Conservation (phyloP, 2,888 invertebrate genomes). For the Poecilus cupreus region DNA sequence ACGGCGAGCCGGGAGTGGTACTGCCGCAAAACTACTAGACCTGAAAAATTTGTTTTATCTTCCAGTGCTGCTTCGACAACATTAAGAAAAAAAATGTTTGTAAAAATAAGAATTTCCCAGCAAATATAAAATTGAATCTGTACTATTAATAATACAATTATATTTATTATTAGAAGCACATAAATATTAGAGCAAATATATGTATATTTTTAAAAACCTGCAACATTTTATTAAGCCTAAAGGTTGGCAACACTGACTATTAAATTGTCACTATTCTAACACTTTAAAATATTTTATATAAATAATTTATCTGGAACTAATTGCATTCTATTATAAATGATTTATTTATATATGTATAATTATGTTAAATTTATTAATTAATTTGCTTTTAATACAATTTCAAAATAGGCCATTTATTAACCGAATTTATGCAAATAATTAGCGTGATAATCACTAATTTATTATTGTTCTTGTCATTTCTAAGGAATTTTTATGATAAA, state of each 20-base stretch:
- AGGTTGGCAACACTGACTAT: not conserved
- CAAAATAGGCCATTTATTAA: not conserved
- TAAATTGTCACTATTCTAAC: not conserved
- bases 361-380: not conserved
- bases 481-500: not conserved
- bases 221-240: no score
- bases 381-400: not conserved
- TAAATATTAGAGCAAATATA: not conserved
- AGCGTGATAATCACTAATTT: not conserved
- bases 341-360: not conserved
- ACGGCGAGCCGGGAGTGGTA: slow-evolving; percentile 58
- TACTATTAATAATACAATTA: no score
- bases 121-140: not conserved
- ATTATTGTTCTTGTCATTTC: not conserved
- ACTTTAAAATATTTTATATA: not conserved
- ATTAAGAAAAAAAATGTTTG: not conserved
- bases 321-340: not conserved
- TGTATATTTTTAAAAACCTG: no score
- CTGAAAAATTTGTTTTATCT: slow-evolving; percentile 57
- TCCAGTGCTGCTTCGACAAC: slow-evolving; percentile 42
- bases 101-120: not conserved
- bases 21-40: slow-evolving; percentile 55
- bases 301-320: not conserved
- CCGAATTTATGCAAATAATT: no score
- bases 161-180: not conserved